Conservation (phyloP, 2,888 invertebrate genomes). For the Melangyna quadrimaculata region DNA sequence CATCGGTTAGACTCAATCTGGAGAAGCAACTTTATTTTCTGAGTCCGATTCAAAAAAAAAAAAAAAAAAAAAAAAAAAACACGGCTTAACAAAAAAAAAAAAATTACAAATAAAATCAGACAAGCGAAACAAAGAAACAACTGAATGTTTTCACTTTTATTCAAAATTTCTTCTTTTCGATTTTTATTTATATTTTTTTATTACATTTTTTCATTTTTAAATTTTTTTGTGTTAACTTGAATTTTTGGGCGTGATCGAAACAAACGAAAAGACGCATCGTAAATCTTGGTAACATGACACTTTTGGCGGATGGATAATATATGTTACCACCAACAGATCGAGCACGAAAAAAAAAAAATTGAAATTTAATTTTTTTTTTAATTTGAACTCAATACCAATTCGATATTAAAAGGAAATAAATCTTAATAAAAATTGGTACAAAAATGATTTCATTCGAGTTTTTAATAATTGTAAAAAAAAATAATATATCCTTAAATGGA, state of each 20-base stretch:
- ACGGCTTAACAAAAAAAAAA: background rate
- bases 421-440: background rate
- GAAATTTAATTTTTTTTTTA: background rate
- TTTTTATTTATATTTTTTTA: constrained; percentile 2
- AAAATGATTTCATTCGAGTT: constrained; percentile 3
- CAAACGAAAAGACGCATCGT: constrained; percentile 75
- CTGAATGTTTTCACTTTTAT: constrained; percentile 58
- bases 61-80: background rate
- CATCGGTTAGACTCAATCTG: constrained; percentile 3
- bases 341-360: constrained; percentile 19
- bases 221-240: constrained; percentile 56
- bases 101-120: background rate
- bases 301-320: constrained; percentile 80
- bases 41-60: background rate
- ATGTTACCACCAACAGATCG: constrained; percentile 74
- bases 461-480: background rate
- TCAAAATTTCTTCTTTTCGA: constrained; percentile 29
- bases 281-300: constrained; percentile 81
- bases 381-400: constrained; percentile 27
- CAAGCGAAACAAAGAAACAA: constrained; percentile 38
- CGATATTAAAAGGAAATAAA: constrained; percentile 26
- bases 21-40: constrained; percentile 21
- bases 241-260: constrained; percentile 73
- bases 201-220: constrained; percentile 23
- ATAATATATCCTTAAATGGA: constrained; percentile 8